These are phyloP conservation scores for Drosophila azteca DNA, from an alignment of 1,140 invertebrate species.

Conservation along the genomic window DNA sequence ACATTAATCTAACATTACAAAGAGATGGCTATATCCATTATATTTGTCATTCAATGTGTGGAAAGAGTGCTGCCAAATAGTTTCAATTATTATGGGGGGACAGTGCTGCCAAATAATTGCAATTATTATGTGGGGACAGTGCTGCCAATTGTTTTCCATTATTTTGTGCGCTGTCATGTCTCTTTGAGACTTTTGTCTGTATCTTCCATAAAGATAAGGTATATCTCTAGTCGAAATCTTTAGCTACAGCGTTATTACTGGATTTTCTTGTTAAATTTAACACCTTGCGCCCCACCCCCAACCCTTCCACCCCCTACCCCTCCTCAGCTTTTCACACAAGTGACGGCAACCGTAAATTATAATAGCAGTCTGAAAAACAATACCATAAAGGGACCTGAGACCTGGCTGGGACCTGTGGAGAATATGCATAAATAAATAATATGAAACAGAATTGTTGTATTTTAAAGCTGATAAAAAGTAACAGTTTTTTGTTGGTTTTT, in stretches of 20 bases:
- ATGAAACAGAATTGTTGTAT: constrained; percentile 1
- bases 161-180: too few species aligned
- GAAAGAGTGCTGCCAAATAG: too few species aligned
- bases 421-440: constrained; percentile 35
- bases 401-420: too few species aligned
- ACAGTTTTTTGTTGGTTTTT: background rate
- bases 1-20: too few species aligned
- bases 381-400: background rate
- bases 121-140: too few species aligned
- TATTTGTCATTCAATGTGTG: too few species aligned
- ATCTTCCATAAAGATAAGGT: background rate
- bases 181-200: background rate
- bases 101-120: too few species aligned
- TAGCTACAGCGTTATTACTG: constrained; percentile 25
- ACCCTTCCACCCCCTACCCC: background rate
- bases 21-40: too few species aligned
- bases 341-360: constrained; percentile 32
- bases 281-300: constrained; percentile 23
- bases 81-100: too few species aligned
- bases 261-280: constrained; percentile 63
- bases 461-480: too few species aligned
- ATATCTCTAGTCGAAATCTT: constrained; percentile 1
- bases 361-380: constrained; percentile 1
- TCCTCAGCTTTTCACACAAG: constrained; percentile 11
- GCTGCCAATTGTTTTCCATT: too few species aligned